These are phyloP conservation scores for Agapetus fuscipes DNA, from an alignment of 2,888 invertebrate species.

Conservation along the genomic window DNA sequence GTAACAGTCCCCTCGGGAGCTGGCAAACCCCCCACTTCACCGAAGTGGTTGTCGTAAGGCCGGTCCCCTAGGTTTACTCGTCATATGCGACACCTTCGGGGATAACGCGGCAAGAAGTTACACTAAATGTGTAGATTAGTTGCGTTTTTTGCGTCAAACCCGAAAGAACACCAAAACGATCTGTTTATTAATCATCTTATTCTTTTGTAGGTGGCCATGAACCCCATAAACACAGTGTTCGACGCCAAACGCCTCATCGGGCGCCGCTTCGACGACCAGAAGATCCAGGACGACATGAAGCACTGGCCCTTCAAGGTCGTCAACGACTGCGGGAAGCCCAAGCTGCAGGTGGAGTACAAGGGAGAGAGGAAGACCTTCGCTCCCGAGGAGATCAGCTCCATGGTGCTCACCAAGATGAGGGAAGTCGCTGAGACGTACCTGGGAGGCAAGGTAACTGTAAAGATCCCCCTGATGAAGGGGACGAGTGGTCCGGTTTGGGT, in stretches of 20 bases:
- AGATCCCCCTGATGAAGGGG: not conserved
- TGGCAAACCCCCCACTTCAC: too few relatives aligned
- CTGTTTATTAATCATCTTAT: too few relatives aligned
- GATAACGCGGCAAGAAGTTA: too few relatives aligned
- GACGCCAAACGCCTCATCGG: slow-evolving; percentile 81
- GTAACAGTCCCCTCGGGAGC: too few relatives aligned
- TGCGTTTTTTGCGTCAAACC: too few relatives aligned
- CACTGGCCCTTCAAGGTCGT: slow-evolving; percentile 75
- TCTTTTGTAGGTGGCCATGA: slow-evolving; percentile 64
- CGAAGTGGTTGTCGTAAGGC: too few relatives aligned
- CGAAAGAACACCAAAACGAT: too few relatives aligned
- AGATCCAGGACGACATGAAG: slow-evolving; percentile 71
- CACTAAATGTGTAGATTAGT: too few relatives aligned
- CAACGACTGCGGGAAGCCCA: slow-evolving; percentile 59
- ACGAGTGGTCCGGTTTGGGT: not conserved
- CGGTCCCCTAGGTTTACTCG: too few relatives aligned
- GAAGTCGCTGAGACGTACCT: slow-evolving; percentile 69
- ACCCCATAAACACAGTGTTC: slow-evolving; percentile 72
- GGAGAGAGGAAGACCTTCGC: slow-evolving; percentile 66
- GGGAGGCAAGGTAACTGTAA: slow-evolving; percentile 45
- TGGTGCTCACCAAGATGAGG: slow-evolving; percentile 79
- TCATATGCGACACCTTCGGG: too few relatives aligned
- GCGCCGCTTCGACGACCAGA: slow-evolving; percentile 64
- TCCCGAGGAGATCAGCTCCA: slow-evolving; percentile 77
- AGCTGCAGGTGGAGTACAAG: slow-evolving; percentile 64